Evolutionary conservation across 2,113 vertebrate genomes (phyloP), one percentile per base, ranked within the genome.

Genomic region (Aegotheles bennettii): DNA sequence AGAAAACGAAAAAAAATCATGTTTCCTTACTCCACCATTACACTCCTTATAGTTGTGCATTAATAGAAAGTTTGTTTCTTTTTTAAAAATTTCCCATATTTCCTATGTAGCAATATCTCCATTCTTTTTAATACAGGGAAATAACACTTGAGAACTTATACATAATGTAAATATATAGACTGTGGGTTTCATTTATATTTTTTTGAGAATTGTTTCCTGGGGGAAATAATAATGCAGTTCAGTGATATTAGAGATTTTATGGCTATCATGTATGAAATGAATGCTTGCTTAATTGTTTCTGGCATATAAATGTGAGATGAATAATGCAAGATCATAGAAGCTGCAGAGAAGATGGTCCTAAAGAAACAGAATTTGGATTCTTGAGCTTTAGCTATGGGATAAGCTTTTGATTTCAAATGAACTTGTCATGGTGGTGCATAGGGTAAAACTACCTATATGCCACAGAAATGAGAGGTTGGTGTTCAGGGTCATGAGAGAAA

Each of bases 241-340:
- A 78, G 20, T 78, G 76, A 78, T 90, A 59, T 14, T 56, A 80
- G 73, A 94, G 25, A 77, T 87, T 81, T 92, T 90, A 87, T 60
- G 36, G 23, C 33, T 77, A 89, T 10, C 40, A 56, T 69, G 64
- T 61, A 94, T 87, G 82, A 91, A 94, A 88, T 1, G 5, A 77
- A 93, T 40, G 8, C 17, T 71, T 67, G 29, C 40, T 85, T 94
- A 96, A 92, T 86, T 84, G 48, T 92, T 97, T 93, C 36, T 89
- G 45, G 26, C 33, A 31, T 61, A 51, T 42, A 87, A 94, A 73
- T 0, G 1, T 89, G 64, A 93, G 36, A 25, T 82, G 89, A 88
- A 95, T 95, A 71, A 87, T 71, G 24, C 16, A 83, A 63, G 35
- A 80, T 65, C 17, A 16, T 51, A 61, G 9, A 23, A 73, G 20